Evolutionary conservation across 2,888 invertebrate genomes (phyloP), one percentile per base, ranked within the genome.

Genomic region (Oscheius sp.): DNA sequence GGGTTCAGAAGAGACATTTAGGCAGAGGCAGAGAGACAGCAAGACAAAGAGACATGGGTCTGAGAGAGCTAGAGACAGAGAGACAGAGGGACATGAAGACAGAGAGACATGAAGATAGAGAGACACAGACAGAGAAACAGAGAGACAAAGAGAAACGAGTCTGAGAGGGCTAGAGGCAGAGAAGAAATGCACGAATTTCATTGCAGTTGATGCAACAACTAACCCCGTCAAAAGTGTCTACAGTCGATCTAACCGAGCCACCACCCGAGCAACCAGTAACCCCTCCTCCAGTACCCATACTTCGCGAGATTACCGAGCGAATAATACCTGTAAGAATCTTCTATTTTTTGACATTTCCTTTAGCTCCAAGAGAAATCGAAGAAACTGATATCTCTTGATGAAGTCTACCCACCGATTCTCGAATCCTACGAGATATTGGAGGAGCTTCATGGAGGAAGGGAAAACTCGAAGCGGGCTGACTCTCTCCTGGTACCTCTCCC

Each of bases 401-500:
- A 74, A 7, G 68, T 74, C 13, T 51, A 74, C 55, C 74, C 74
- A 9, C 74, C 74, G 2, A 57, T 42, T 37, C 48, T 59, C 29
- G 74, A 74, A 47, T 33, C 42, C 59, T 74, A 68, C 51, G 66
- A 74, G 10, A 47, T 74, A 4, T 9, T 66, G 32, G 77, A 80
- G 33, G 73, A 79, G 47, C 57, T 81, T 11, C 77, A 79, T 70
- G 72, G 74, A 10, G 70, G 75, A 50, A 37, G 76, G 37, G 62
- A 62, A 0, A 59, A 37, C n/a, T 13, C 68, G 35, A 68, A 53
- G 37, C 35, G 51, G 35, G 79, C 74, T 29, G 80, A 82, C 50
- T 77, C 80, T 2, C 75, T 84, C 1, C 73, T 86, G 7, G 79
- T 85, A 5, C 85, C 84, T n/a, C 75, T 87, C 5, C 87, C 87